Evolutionary conservation across 2,797 vertebrate species (phyloP), one percentile per base, ranked within the genome.

Genomic region (Galaxias olidus): DNA sequence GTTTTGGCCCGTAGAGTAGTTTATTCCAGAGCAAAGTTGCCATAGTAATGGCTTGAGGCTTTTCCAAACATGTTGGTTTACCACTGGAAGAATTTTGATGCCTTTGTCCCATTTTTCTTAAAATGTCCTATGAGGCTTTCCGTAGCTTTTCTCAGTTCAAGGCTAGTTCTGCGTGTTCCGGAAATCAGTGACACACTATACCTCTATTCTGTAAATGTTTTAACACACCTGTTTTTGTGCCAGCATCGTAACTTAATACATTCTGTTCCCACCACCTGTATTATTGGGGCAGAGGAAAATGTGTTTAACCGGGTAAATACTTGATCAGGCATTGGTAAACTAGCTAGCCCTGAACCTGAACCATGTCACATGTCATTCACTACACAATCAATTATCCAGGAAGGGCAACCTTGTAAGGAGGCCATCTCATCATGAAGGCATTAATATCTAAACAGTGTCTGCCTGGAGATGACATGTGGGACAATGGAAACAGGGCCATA

Each of bases 371-470:
- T 89, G 89, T 89, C 90, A 86, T 84, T 89, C 90, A 90, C 77
- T 78, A 70, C 84, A 73, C 70, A 65, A 93, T 92, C 83, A 91
- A 92, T 92, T 90, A 93, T 91, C 88, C 87, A 92, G 85, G 75
- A 76, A 84, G 80, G 82, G 84, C 84, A 72, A 84, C 77, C 82
- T 88, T 84, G 87, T 85, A 85, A 90, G 86, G 87, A 88, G 84
- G 74, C 89, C 89, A 87, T 86, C 83, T 86, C 88, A 88, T 90
- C 90, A 89, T 86, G 88, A 89, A 80, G 85, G 77, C 88, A 92
- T 93, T 90, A 92, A 92, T 91, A 90, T 83, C 78, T 93, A 78
- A 92, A 90, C 81, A 90, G 86, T 86, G 84, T 86, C 87, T 89
- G 84, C 85, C 79, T 84, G 79, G 81, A 88, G 87, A 91, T 91